Evolutionary conservation across 1,140 invertebrate genomes (phyloP), one percentile per base, ranked within the genome.

Genomic region (Agrypnia vestita): DNA sequence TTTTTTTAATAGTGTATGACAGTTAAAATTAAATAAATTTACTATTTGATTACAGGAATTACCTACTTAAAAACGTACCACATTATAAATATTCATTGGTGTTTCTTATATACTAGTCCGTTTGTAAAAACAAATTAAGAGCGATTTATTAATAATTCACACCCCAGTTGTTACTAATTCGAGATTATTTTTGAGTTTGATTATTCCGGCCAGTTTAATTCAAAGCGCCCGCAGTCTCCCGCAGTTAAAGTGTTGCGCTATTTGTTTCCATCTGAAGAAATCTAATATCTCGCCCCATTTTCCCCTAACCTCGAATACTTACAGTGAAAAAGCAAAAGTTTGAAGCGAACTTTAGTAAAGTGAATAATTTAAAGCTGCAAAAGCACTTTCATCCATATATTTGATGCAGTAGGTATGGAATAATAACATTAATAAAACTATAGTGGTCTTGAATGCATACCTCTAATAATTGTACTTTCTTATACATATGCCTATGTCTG

Each of bases 211-310:
- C 19, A 62, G 59, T 62, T 62, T 62, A 62, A 62, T 62, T 13
- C 9, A 25, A 19, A 19, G 7, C 59, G 11, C 61, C 12, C 0
- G 64, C 19, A 15, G 0, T 69, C 13, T 69, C 46, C 44, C 43
- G 62, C 62, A 67, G 13, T 69, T 46, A 69, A 19, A 69, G 64
- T 69, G 64, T 44, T 47, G 35, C 17, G 64, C 64, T 69, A 47
- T 69, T 69, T 69, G 46, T 69, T 69, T 69, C 64, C 64, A 49
- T 43, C 64, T 49, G 35, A 69, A 69, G 64, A 49, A 69, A 49
- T 69, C 64, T 69, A 43, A 69, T 69, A 46, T 69, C 64, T 69
- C 64, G 64, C 64, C 64, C 46, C 64, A 69, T 69, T 69, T 47
- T 49, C n/a, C 46, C 15, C 64, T 44, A 43, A 17, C 35, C 64